These are phyloP conservation scores for Ifrita kowaldi DNA, from an alignment of 2,113 vertebrate genomes.

Conservation along the genomic window DNA sequence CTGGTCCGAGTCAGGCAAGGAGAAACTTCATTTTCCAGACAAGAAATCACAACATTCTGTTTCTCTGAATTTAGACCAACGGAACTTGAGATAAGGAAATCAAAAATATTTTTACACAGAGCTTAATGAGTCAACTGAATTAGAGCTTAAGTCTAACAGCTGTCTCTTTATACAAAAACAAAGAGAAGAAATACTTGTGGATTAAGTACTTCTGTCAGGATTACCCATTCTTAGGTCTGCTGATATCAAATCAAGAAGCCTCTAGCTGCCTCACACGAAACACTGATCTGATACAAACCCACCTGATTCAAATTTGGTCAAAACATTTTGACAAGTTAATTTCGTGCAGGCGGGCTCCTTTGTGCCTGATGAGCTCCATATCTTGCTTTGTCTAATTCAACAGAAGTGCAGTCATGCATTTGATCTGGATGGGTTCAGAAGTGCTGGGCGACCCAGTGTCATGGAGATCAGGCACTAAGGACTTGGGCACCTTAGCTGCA, in stretches of 20 bases:
- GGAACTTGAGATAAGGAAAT: background rate
- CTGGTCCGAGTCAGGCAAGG: background rate
- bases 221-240: background rate
- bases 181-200: background rate
- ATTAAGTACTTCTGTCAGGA: background rate
- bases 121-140: background rate
- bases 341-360: background rate
- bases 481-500: background rate
- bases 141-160: background rate
- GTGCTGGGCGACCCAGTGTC: background rate
- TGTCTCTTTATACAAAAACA: background rate
- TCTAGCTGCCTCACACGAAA: background rate
- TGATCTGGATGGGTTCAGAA: background rate
- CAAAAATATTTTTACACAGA: background rate
- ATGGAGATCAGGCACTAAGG: fast-evolving
- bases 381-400: background rate
- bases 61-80: background rate
- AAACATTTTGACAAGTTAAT: background rate
- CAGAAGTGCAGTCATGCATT: background rate
- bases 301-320: background rate
- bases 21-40: background rate
- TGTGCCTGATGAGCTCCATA: background rate
- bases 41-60: background rate
- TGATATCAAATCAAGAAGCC: background rate
- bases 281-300: background rate